Percentiles rank a stretch among this genome's conserved stretches.
These are phyloP conservation scores for Oreochromis tanganicae DNA, from an alignment of 2,113 vertebrate species.

Conservation along the genomic window DNA sequence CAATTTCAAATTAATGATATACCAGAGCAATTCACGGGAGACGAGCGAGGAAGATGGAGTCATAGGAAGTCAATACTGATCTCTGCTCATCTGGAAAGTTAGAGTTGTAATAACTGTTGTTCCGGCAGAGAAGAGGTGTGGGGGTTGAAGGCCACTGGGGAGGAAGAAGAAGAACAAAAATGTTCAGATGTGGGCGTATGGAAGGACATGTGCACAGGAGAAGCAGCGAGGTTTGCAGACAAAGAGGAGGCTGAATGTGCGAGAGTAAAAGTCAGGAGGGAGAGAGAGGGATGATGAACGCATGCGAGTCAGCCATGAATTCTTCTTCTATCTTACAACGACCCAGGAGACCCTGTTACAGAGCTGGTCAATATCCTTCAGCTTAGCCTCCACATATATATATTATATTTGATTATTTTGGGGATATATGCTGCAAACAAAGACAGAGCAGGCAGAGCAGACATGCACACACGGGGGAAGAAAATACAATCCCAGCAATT, in stretches of 20 bases:
- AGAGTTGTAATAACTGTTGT: background rate
- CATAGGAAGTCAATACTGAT: background rate
- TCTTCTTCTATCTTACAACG: background rate
- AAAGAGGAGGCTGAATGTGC: background rate
- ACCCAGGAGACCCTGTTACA: background rate
- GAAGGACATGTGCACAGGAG: conserved; percentile 15
- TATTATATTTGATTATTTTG: conserved; percentile 11
- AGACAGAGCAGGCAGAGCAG: background rate
- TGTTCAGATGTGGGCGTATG: conserved; percentile 30
- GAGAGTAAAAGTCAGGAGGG: background rate
- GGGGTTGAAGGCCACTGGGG: conserved; percentile 13
- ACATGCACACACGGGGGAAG: background rate
- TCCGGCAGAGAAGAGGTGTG: background rate
- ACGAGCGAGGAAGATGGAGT: background rate
- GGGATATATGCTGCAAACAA: background rate
- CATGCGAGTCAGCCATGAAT: background rate
- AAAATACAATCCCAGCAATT: background rate
- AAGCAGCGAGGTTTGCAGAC: background rate
- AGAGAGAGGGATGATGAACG: background rate
- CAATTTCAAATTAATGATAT: background rate
- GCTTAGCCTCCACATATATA: background rate
- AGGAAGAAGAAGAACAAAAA: conserved; percentile 29
- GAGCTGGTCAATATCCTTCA: conserved; percentile 16
- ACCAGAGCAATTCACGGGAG: background rate
- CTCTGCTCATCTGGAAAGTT: conserved; percentile 12